phyloP scores from a whole-genome alignment of 2,797 vertebrate species.

The Rhodeus uyekii region DNA sequence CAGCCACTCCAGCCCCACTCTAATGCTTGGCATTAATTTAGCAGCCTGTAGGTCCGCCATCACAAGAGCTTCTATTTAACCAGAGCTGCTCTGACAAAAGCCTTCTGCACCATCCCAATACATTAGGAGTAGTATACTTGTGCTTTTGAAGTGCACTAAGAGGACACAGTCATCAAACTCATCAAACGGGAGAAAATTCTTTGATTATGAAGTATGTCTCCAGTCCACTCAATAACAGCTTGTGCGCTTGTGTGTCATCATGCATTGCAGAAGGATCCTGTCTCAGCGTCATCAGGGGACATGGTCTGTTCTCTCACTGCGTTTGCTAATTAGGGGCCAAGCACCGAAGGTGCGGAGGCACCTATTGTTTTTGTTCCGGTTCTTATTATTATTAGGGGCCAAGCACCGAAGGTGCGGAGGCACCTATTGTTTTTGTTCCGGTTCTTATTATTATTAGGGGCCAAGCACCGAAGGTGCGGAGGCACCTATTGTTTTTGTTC shows the following conservation, averaged over 20 bases:
- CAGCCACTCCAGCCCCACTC: constrained; percentile 65
- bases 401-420: too few species aligned
- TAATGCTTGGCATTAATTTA: constrained; percentile 62
- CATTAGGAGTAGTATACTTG: constrained; percentile 38
- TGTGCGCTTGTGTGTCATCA: not conserved
- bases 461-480: too few species aligned
- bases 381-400: too few species aligned
- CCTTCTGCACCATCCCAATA: constrained; percentile 22
- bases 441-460: too few species aligned
- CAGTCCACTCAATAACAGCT: not conserved
- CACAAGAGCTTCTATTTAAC: constrained; percentile 60
- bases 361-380: too few species aligned
- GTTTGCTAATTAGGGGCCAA: constrained; percentile 53
- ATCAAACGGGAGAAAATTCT: constrained; percentile 8
- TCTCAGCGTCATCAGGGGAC: not conserved
- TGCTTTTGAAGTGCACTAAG: constrained; percentile 50
- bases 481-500: too few species aligned
- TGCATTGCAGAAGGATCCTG: constrained; percentile 26
- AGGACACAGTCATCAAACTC: not conserved
- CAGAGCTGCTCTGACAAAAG: constrained; percentile 29
- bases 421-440: too few species aligned
- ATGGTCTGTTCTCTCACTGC: constrained; percentile 33
- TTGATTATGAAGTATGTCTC: not conserved
- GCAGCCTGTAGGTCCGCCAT: constrained; percentile 52
- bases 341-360: too few species aligned